phyloP scores from a whole-genome alignment of 1,140 invertebrate species.

The Chionoecetes opilio region DNA sequence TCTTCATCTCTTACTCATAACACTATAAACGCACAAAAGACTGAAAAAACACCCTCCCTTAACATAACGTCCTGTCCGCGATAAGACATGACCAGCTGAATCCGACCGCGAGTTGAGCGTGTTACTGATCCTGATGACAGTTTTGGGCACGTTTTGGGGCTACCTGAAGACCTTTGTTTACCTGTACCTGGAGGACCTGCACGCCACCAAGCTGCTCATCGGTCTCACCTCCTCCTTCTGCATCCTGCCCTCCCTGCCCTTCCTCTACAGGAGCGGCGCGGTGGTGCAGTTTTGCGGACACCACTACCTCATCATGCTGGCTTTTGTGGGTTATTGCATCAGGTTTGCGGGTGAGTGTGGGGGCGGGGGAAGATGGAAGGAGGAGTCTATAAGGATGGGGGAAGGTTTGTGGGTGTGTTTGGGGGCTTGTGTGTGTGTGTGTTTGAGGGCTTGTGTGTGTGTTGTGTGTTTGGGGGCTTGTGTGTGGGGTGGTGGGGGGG shows the following conservation, averaged over 20 bases:
- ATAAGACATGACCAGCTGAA: too few relatives aligned
- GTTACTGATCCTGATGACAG: slow-evolving; percentile 88
- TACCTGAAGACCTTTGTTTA: slow-evolving; percentile 90
- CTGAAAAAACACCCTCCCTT: too few relatives aligned
- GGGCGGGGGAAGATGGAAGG: too few relatives aligned
- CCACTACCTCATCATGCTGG: slow-evolving; percentile 92
- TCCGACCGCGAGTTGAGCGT: slow-evolving; percentile 89
- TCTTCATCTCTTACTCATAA: too few relatives aligned
- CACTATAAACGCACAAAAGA: too few relatives aligned
- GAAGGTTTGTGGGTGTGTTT: background rate
- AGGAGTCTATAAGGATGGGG: background rate
- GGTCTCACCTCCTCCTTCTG: slow-evolving; percentile 88
- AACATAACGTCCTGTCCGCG: too few relatives aligned
- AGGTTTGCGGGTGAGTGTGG: slow-evolving; percentile 87
- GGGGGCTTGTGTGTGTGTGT: background rate
- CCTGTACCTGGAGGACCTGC: slow-evolving; percentile 87
- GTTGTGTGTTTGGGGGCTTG: too few relatives aligned
- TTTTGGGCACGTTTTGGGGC: slow-evolving; percentile 91
- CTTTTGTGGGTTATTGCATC: slow-evolving; percentile 91
- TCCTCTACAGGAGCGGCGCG: slow-evolving; percentile 91
- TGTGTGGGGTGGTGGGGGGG: too few relatives aligned
- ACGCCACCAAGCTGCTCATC: slow-evolving; percentile 86
- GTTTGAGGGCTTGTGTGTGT: too few relatives aligned
- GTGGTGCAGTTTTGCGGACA: slow-evolving; percentile 93
- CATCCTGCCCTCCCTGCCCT: slow-evolving; percentile 88